These are phyloP conservation scores for Polydrusus pterygomalis DNA, from an alignment of 2,888 invertebrate genomes.

Conservation along the genomic window DNA sequence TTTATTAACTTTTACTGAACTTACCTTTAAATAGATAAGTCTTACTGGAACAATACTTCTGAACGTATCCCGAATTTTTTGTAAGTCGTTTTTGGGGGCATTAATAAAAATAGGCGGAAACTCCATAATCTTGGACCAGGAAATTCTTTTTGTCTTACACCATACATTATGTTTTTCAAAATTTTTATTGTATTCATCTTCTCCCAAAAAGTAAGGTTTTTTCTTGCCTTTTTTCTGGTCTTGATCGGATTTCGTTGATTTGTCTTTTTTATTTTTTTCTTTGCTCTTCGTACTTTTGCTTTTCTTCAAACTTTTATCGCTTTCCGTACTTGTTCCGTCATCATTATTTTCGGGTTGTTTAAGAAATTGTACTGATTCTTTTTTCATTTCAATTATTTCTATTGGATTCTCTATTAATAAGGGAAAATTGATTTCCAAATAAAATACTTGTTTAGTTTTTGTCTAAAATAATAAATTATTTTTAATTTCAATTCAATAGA, in stretches of 20 bases:
- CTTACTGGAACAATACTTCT: slow-evolving; percentile 73
- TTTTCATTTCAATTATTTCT: slow-evolving; percentile 59
- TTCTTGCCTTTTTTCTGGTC: slow-evolving; percentile 28
- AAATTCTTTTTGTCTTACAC: slow-evolving; percentile 74
- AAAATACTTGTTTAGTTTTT: slow-evolving; percentile 70
- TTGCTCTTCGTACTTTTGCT: slow-evolving; percentile 59
- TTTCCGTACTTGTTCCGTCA: slow-evolving; percentile 21
- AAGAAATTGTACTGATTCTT: not conserved
- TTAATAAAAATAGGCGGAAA: slow-evolving; percentile 73
- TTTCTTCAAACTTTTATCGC: slow-evolving; percentile 62
- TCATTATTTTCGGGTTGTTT: slow-evolving; percentile 8
- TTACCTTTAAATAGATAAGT: slow-evolving; percentile 75
- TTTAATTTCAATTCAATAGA: too few species aligned
- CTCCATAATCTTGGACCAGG: slow-evolving; percentile 75
- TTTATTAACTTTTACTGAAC: not conserved
- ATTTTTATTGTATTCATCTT: slow-evolving; percentile 63
- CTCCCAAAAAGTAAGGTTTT: slow-evolving; percentile 59
- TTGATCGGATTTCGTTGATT: slow-evolving; percentile 60
- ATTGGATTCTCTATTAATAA: slow-evolving; percentile 72
- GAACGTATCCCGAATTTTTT: slow-evolving; percentile 75
- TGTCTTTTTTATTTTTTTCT: slow-evolving; percentile 64
- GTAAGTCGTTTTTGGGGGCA: slow-evolving; percentile 73
- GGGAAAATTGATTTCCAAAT: slow-evolving; percentile 75
- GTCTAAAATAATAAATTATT: slow-evolving; percentile 59
- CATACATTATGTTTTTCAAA: slow-evolving; percentile 65